phyloP scores from a whole-genome alignment of 2,888 invertebrate species.

The Leucozona laternaria region DNA sequence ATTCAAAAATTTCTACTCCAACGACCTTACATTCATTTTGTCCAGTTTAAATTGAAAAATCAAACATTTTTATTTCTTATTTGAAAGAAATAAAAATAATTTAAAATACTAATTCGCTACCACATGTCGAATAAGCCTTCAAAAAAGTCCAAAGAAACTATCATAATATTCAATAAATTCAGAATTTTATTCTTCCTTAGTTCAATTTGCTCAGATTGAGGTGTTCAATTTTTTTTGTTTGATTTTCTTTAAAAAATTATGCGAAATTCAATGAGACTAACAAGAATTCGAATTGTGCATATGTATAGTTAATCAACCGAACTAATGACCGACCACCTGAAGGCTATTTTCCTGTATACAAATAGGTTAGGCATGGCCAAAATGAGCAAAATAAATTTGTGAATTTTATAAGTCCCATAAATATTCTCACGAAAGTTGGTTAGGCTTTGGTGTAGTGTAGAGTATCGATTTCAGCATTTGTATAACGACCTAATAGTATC shows the following conservation, averaged over 20 bases:
- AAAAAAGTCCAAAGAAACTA: neutral
- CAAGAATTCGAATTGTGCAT: neutral
- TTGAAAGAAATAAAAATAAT: neutral
- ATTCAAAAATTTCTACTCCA: too few relatives aligned
- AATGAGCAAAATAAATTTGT: constrained; percentile 66
- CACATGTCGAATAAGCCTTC: neutral
- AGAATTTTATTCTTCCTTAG: constrained; percentile 1
- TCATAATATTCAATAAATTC: constrained; percentile 3
- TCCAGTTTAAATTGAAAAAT: neutral
- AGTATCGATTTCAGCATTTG: constrained; percentile 49
- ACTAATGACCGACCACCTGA: constrained; percentile 47
- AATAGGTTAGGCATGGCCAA: constrained; percentile 23
- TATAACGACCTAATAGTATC: constrained; percentile 30
- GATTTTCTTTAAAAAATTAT: neutral
- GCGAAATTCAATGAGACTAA: constrained; percentile 20
- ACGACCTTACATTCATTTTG: neutral
- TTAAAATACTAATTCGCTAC: neutral
- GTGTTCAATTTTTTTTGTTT: neutral
- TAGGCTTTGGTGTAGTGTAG: neutral
- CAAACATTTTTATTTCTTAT: neutral
- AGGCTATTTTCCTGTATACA: constrained; percentile 38
- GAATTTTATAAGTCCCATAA: constrained; percentile 51
- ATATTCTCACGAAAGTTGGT: constrained; percentile 42
- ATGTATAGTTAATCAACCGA: constrained; percentile 27
- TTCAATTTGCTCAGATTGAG: neutral